Conservation (phyloP, 2,888 invertebrate genomes). For the Antheraea yamamai region DNA sequence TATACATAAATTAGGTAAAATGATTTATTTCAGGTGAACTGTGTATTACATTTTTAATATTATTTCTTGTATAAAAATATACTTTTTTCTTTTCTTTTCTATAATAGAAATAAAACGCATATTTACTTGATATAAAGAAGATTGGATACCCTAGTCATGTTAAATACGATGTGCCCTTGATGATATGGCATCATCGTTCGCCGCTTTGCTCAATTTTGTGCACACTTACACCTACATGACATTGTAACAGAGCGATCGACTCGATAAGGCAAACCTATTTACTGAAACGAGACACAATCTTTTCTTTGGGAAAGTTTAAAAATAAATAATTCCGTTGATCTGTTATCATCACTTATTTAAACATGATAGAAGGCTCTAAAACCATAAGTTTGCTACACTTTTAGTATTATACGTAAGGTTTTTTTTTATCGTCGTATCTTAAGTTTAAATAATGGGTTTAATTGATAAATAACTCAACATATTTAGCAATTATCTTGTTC, state of each 20-base stretch:
- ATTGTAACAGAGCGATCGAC: slow-evolving; percentile 18
- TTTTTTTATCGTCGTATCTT: slow-evolving; percentile 20
- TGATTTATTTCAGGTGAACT: not conserved
- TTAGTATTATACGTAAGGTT: not conserved
- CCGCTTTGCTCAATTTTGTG: slow-evolving; percentile 22
- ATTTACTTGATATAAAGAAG: not conserved
- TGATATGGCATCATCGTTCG: slow-evolving; percentile 13
- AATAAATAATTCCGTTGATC: not conserved
- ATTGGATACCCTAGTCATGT: not conserved
- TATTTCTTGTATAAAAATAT: not conserved
- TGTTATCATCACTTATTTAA: not conserved
- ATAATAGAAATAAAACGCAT: not conserved
- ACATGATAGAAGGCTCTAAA: not conserved
- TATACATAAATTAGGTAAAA: too few relatives aligned
- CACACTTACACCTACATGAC: slow-evolving; percentile 19
- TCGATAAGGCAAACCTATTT: slow-evolving; percentile 13
- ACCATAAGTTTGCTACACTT: not conserved
- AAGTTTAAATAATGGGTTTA: slow-evolving; percentile 22
- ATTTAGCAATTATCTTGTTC: not conserved
- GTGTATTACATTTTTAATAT: not conserved
- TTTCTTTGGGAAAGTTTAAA: not conserved
- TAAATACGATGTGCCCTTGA: slow-evolving; percentile 14
- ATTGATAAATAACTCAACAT: slow-evolving; percentile 16
- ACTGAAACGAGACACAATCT: not conserved
- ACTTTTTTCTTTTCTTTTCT: not conserved